Conservation (phyloP, 2,797 vertebrate genomes). For the Bradypodion ventrale region DNA sequence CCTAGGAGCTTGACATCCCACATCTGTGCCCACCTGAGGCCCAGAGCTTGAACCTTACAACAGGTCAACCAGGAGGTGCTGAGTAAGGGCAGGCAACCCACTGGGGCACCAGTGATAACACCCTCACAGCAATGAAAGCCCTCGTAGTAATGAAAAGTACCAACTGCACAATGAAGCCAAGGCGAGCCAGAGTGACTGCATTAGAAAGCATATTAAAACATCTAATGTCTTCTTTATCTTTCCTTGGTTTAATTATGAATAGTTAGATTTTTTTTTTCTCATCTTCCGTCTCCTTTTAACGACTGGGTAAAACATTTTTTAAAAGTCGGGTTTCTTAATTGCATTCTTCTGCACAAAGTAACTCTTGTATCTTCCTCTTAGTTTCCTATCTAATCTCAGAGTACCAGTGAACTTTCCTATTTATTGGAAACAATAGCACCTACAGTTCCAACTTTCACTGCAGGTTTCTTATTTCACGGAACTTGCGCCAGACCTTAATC, state of each 20-base stretch:
- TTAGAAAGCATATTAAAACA: not conserved
- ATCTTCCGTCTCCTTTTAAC: not conserved
- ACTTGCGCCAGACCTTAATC: constrained; percentile 58
- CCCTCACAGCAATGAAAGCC: too few relatives aligned
- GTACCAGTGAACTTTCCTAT: constrained; percentile 56
- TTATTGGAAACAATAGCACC: constrained; percentile 68
- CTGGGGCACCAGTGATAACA: too few relatives aligned
- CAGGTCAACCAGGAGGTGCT: too few relatives aligned
- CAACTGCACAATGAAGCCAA: not conserved
- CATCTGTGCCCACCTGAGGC: too few relatives aligned
- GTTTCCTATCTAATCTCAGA: constrained; percentile 64
- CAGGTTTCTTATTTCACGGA: constrained; percentile 65
- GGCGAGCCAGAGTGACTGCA: not conserved
- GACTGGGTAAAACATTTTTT: not conserved
- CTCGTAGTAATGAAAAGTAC: not conserved
- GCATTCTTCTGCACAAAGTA: constrained; percentile 64
- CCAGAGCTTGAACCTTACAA: too few relatives aligned
- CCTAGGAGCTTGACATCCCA: too few relatives aligned
- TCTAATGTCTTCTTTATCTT: not conserved
- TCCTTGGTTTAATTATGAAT: not conserved
- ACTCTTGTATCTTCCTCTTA: constrained; percentile 62
- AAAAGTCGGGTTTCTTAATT: constrained; percentile 59
- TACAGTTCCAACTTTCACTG: constrained; percentile 64
- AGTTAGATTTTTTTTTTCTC: not conserved
- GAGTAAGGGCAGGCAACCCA: too few relatives aligned